phyloP scores from a whole-genome alignment of 2,888 invertebrate genomes.

The Nasonovia ribisnigri region DNA sequence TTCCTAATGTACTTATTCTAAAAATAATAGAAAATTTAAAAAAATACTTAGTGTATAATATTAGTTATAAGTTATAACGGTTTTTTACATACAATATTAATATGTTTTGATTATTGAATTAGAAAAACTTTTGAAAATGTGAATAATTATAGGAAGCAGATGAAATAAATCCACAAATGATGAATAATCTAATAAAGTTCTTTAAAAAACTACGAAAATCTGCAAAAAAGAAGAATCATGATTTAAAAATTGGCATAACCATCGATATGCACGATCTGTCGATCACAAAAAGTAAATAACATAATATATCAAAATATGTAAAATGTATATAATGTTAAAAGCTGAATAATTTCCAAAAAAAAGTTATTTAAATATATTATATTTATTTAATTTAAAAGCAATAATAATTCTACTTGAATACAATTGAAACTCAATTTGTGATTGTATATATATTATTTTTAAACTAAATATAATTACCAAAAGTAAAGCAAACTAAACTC shows the following conservation, averaged over 20 bases:
- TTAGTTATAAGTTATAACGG: not conserved
- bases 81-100: not conserved
- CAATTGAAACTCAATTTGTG: not conserved
- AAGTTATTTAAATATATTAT: not conserved
- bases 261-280: not conserved
- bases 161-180: not conserved
- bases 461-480: not conserved
- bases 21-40: not conserved
- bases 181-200: constrained; percentile 17
- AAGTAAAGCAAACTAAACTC: not conserved
- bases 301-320: no score
- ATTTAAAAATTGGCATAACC: constrained; percentile 19
- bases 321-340: not conserved
- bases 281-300: not conserved
- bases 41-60: not conserved
- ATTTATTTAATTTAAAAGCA: not conserved
- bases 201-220: not conserved
- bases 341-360: not conserved
- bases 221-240: rapidly evolving
- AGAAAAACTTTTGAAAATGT: not conserved
- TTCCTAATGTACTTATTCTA: not conserved
- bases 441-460: not conserved
- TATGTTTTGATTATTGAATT: not conserved
- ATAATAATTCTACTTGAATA: not conserved
- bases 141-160: not conserved